Base-by-base conservation (phyloP, 2,113 vertebrate species). In the Nematolebias whitei region DNA sequence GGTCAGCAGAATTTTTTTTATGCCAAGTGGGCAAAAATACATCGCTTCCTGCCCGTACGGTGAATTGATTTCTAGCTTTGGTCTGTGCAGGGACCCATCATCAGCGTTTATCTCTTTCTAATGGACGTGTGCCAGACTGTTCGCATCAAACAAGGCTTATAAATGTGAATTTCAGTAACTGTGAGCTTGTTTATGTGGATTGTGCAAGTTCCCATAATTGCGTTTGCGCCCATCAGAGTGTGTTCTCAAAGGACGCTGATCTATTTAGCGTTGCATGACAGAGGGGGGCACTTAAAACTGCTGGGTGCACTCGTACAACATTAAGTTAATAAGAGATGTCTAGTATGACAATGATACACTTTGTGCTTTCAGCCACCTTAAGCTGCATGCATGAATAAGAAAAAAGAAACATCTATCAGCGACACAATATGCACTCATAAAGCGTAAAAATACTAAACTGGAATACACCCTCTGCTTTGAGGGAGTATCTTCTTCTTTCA, bases 1-100 rank as follows among this genome's bases (percentile, higher is more conserved):
- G 56, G 81, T 90, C 89, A 90, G 90, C 90, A 86, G 74, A 85
- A 90, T 85, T 71, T 83, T 49, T n/a, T 88, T 82, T 81, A 90
- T 89, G 87, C 74, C 47, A 88, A 84, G 75, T 66, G 76, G 60
- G 73, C 66, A 78, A 87, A 87, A 85, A 79, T 65, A 77, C 51
- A 26, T 71, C 8, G 69, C 80, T 81, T 83, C 87, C 79, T 84
- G 77, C 62, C 72, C 66, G 68, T 79, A 71, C 63, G 64, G 62
- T 57, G 65, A 86, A 92, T 91, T 80, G 84, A 90, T 91, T 87
- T 80, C 73, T 73, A 82, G 64, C 78, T 79, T 67, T 74, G 35
- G 52, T 78, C 74, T 56, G 72, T 26, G 53, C 64, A 43, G 70
- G 52, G 75, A 78, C 63, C 66, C 68, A 73, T 88, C 83, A 78